Conservation (phyloP, 92 coral and sea anemone species). For the Hydrozoanthus gracilis region DNA sequence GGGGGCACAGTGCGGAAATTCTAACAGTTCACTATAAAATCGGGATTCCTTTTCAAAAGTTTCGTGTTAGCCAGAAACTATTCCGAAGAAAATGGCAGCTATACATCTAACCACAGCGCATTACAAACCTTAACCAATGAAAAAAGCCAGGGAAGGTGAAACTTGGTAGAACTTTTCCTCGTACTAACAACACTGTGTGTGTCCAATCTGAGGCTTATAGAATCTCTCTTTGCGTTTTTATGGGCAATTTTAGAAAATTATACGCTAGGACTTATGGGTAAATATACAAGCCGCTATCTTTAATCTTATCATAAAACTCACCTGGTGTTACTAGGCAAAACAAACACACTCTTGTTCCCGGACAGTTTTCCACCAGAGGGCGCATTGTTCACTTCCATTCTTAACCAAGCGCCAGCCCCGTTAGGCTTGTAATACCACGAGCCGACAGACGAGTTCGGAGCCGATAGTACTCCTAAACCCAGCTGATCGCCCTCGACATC, state of each 20-base stretch:
- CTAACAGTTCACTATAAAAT: no score
- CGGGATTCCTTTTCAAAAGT: no score
- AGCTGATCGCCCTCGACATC: slow-evolving; percentile 64
- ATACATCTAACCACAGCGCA: no score
- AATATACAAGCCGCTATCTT: not conserved
- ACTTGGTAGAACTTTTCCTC: no score
- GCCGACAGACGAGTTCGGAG: slow-evolving; percentile 66
- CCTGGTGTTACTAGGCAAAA: slow-evolving; percentile 57
- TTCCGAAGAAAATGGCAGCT: no score
- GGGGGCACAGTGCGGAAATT: no score
- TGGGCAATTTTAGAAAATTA: no score
- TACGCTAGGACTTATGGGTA: no score
- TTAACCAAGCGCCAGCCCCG: slow-evolving; percentile 35
- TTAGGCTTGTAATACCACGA: slow-evolving; percentile 59
- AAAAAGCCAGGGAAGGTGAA: no score
- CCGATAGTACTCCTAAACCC: slow-evolving; percentile 68
- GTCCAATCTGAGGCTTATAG: not conserved
- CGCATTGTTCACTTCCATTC: slow-evolving; percentile 45
- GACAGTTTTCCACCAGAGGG: slow-evolving; percentile 34
- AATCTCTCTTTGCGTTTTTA: no score
- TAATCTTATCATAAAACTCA: slow-evolving; percentile 8
- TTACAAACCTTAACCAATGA: not conserved
- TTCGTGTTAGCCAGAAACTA: no score
- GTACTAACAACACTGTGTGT: no score
- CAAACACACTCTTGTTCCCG: slow-evolving; percentile 31